phyloP scores from a whole-genome alignment of 2,888 invertebrate genomes.

The Corbicula japonica region DNA sequence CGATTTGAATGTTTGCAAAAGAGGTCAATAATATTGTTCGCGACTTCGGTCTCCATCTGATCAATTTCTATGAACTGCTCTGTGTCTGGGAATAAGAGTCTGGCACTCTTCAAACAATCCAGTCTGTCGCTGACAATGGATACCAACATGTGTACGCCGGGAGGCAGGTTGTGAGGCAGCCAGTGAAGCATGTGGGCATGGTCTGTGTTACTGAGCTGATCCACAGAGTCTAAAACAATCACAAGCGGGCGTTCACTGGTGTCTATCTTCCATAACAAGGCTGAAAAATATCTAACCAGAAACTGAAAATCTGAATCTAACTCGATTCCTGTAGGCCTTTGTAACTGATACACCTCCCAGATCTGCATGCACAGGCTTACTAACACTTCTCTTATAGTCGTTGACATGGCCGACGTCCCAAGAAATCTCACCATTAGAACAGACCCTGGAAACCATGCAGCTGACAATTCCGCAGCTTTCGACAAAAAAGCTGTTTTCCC shows the following conservation, averaged over 20 bases:
- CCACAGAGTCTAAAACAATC: slow-evolving; percentile 80
- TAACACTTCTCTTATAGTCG: slow-evolving; percentile 70
- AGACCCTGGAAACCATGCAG: slow-evolving; percentile 72
- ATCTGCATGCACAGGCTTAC: slow-evolving; percentile 76
- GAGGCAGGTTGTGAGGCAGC: slow-evolving; percentile 76
- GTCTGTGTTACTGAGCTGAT: slow-evolving; percentile 75
- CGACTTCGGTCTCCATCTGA: slow-evolving; percentile 58
- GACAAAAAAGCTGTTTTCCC: slow-evolving; percentile 83
- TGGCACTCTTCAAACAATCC: slow-evolving; percentile 68
- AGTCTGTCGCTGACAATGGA: slow-evolving; percentile 72
- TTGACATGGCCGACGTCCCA: slow-evolving; percentile 76
- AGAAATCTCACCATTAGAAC: slow-evolving; percentile 77
- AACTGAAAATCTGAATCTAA: slow-evolving; percentile 72
- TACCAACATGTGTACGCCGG: slow-evolving; percentile 73
- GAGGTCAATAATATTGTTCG: slow-evolving; percentile 65
- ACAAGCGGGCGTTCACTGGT: slow-evolving; percentile 69
- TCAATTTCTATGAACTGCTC: slow-evolving; percentile 72
- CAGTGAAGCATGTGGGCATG: slow-evolving; percentile 77
- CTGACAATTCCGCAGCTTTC: slow-evolving; percentile 65
- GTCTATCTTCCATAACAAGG: slow-evolving; percentile 76
- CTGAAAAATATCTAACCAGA: slow-evolving; percentile 72
- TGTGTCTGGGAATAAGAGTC: slow-evolving; percentile 50
- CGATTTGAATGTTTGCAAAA: slow-evolving; percentile 57
- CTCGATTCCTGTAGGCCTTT: slow-evolving; percentile 68
- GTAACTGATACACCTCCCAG: slow-evolving; percentile 68